Conservation (phyloP, 2,113 vertebrate species). For the Leptobrachium ailaonicum region DNA sequence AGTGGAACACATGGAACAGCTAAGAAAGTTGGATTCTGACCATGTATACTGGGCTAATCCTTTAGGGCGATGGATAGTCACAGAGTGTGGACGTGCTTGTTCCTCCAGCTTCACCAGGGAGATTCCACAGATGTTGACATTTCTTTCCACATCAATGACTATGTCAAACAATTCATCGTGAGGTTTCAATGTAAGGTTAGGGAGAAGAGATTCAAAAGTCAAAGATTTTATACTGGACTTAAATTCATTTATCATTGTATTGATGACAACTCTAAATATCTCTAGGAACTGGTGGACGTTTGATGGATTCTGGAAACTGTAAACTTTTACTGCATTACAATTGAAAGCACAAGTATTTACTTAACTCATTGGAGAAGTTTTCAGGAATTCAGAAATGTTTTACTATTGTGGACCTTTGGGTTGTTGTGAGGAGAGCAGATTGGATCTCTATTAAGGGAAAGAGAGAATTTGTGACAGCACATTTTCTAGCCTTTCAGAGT, state of each 20-base stretch:
- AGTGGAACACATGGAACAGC: too few species aligned
- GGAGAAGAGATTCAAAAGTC: too few species aligned
- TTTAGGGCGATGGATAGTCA: too few species aligned
- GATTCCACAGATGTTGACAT: too few species aligned
- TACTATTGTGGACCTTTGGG: neutral
- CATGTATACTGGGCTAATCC: too few species aligned
- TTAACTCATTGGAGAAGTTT: constrained; percentile 20
- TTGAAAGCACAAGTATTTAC: constrained; percentile 41
- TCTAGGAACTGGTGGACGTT: neutral
- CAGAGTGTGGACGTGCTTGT: too few species aligned
- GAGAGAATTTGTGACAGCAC: constrained; percentile 23
- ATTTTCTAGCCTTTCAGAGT: neutral
- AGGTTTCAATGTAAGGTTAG: too few species aligned
- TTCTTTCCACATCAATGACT: too few species aligned
- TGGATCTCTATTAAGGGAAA: constrained; percentile 11
- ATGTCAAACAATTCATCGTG: too few species aligned
- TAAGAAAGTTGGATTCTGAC: too few species aligned
- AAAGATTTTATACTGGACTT: neutral
- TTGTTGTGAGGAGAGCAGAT: constrained; percentile 6
- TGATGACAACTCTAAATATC: neutral
- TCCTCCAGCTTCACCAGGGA: too few species aligned
- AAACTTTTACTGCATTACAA: constrained; percentile 20
- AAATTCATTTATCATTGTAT: constrained; percentile 1
- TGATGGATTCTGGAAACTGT: constrained; percentile 22
- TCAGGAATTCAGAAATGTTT: constrained; percentile 28